Conservation (phyloP, 2,888 invertebrate genomes). For the Orthosia cruda region DNA sequence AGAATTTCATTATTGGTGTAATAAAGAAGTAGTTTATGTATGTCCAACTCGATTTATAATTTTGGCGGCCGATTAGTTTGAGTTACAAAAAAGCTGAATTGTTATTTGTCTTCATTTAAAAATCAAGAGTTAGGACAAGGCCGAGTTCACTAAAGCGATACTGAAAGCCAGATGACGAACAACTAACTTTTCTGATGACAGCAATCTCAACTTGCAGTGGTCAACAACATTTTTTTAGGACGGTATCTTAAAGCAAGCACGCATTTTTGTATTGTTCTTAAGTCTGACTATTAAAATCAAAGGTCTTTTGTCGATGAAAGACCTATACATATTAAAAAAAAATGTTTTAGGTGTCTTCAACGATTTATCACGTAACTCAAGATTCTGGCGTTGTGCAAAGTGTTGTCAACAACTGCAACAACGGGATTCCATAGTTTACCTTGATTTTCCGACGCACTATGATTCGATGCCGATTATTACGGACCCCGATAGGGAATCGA, state of each 20-base stretch:
- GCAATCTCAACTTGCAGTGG: slow-evolving; percentile 76
- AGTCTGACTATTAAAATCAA: too few species aligned
- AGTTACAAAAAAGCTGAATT: not conserved
- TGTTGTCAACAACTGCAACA: slow-evolving; percentile 75
- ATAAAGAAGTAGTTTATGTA: not conserved
- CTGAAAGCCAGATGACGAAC: slow-evolving; percentile 75
- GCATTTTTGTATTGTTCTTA: not conserved
- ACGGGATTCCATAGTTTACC: slow-evolving; percentile 72
- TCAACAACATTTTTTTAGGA: slow-evolving; percentile 72
- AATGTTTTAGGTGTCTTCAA: too few species aligned
- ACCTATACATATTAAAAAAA: too few species aligned
- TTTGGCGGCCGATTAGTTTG: not conserved
- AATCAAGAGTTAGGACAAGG: slow-evolving; percentile 35
- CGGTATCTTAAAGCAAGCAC: not conserved
- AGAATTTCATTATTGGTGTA: too few species aligned
- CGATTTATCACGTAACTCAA: too few species aligned
- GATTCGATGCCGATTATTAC: slow-evolving; percentile 79
- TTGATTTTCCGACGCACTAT: slow-evolving; percentile 79
- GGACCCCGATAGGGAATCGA: slow-evolving; percentile 77
- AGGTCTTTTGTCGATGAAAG: too few species aligned
- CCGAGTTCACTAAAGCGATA: slow-evolving; percentile 57
- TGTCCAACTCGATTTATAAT: not conserved
- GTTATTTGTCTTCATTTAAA: not conserved
- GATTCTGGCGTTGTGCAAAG: slow-evolving; percentile 32
- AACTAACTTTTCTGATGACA: slow-evolving; percentile 80